Conservation (phyloP, 2,888 invertebrate species). For the Nemoura dubitans region DNA sequence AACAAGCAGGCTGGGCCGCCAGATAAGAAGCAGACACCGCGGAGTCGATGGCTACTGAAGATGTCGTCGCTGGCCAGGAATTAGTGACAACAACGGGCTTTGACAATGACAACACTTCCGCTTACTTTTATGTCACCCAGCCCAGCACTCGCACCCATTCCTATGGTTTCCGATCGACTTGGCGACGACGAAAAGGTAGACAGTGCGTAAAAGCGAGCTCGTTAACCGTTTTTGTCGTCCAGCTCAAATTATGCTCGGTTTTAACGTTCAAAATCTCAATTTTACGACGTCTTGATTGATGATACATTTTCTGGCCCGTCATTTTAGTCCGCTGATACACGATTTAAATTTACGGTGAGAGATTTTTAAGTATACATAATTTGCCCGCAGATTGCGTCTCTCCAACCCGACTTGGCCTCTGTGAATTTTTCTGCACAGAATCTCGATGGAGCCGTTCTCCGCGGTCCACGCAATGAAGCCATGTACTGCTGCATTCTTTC, state of each 20-base stretch:
- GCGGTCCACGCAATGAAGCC: slow-evolving; percentile 36
- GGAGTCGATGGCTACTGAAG: slow-evolving; percentile 38
- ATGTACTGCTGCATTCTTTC: slow-evolving; percentile 27
- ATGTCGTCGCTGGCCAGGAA: slow-evolving; percentile 9
- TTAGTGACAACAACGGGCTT: slow-evolving; percentile 8
- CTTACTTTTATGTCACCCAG: not conserved
- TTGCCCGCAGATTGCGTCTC: not conserved
- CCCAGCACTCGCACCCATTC: not conserved
- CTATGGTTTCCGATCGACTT: not conserved
- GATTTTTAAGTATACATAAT: not conserved
- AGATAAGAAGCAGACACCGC: slow-evolving; percentile 33
- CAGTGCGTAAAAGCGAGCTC: not conserved
- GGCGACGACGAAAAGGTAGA: not conserved
- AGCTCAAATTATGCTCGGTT: not conserved
- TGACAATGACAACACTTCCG: slow-evolving; percentile 7
- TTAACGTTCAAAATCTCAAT: not conserved
- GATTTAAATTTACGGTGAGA: not conserved
- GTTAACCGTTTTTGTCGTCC: not conserved
- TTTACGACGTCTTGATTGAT: not conserved
- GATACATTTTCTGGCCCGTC: not conserved
- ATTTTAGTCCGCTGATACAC: not conserved
- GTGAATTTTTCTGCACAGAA: not conserved
- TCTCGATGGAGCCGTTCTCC: not conserved
- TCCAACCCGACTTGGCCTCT: not conserved
- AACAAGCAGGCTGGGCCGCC: slow-evolving; percentile 9